A percentile compares a stretch with the other conserved stretches of the same genome.
Conservation (phyloP, 2,888 invertebrate genomes). For the Rhingia campestris region DNA sequence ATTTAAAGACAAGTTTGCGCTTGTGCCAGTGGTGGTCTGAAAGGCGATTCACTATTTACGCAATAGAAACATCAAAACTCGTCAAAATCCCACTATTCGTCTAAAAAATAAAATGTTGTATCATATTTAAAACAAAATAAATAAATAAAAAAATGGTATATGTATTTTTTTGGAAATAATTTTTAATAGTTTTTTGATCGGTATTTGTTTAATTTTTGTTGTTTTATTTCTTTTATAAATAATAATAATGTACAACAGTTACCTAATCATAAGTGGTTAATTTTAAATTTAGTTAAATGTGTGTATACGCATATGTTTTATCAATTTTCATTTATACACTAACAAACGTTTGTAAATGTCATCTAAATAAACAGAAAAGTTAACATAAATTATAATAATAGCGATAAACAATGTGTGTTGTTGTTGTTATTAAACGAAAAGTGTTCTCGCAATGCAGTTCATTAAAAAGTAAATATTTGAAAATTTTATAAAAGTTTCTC, state of each 20-base stretch:
- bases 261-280: constrained; percentile 52
- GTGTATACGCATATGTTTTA: constrained; percentile 45
- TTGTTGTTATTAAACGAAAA: neutral
- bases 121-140: constrained; percentile 2
- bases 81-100: too few relatives aligned
- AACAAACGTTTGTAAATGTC: constrained; percentile 55
- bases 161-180: constrained; percentile 32
- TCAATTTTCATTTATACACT: constrained; percentile 56
- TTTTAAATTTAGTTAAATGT: constrained; percentile 61
- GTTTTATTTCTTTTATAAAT: constrained; percentile 57
- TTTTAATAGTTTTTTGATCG: constrained; percentile 55
- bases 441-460: constrained; percentile 14
- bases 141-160: constrained; percentile 17
- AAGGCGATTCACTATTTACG: too few relatives aligned
- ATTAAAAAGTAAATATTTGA: constrained; percentile 13
- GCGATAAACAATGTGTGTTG: constrained; percentile 18
- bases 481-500: constrained; percentile 30
- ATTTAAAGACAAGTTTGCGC: too few relatives aligned
- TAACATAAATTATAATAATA: constrained; percentile 35
- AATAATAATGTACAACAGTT: constrained; percentile 62
- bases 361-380: constrained; percentile 64
- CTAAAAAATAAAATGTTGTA: too few relatives aligned
- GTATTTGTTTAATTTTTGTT: constrained; percentile 30
- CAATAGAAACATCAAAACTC: too few relatives aligned
- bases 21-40: too few relatives aligned